These are phyloP conservation scores for Cliona cf. orientalis DNA, from an alignment of 37 sponge, comb jelly and placozoan genomes.

Conservation along the genomic window DNA sequence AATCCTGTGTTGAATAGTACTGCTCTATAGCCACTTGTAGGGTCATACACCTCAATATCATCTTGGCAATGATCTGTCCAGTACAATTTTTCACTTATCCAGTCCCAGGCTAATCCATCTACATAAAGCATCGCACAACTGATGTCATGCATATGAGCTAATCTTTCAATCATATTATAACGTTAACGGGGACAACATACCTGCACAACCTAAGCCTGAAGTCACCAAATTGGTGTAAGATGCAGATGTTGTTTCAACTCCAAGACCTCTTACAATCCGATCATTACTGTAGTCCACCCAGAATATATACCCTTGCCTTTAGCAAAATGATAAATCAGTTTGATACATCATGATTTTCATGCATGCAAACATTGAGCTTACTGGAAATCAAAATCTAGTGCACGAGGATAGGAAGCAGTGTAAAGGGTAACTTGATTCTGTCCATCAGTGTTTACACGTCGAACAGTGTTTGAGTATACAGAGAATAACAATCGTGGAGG, in stretches of 20 bases:
- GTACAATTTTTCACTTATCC: constrained; percentile 24
- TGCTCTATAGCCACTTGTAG: background rate
- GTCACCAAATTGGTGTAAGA: background rate
- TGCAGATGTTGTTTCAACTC: background rate
- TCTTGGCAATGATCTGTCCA: constrained; percentile 7
- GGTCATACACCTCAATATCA: constrained; percentile 9
- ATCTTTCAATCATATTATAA: background rate
- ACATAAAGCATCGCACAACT: background rate
- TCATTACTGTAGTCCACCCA: background rate
- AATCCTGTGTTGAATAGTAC: background rate
- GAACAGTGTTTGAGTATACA: background rate
- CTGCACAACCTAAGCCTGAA: background rate
- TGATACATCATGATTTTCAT: background rate
- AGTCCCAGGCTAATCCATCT: constrained; percentile 30
- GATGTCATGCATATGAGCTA: background rate
- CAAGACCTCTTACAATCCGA: background rate
- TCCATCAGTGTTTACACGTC: constrained; percentile 24
- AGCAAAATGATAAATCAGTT: background rate
- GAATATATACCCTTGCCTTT: background rate
- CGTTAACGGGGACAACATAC: background rate
- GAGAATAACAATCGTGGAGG: constrained; percentile 1
- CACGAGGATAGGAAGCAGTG: constrained; percentile 12
- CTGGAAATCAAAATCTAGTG: constrained; percentile 10
- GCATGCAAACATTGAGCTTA: background rate
- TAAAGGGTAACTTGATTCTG: background rate